Percentiles rank a stretch among this genome's conserved stretches.
Evolutionary conservation across 2,797 vertebrate genomes (phyloP).

Genomic region (Darevskia mixta): DNA sequence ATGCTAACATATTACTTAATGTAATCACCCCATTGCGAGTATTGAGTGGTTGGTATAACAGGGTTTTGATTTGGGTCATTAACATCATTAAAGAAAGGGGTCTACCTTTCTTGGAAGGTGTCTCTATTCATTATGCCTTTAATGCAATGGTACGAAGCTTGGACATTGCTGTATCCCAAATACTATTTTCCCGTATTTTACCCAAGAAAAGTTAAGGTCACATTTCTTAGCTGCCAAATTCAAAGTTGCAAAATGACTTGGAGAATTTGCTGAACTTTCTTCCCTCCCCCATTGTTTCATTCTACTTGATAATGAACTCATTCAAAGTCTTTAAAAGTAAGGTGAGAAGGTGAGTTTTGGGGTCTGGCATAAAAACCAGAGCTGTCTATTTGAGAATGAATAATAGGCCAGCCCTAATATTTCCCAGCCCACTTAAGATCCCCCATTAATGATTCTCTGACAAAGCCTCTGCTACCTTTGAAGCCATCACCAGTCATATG

Average conservation of each 20-base stretch:
- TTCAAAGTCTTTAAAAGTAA: slow-evolving; percentile 6
- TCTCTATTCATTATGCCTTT: neutral
- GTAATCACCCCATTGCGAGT: too few relatives aligned
- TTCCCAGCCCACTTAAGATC: slow-evolving; percentile 8
- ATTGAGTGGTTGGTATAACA: too few relatives aligned
- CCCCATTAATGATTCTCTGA: neutral
- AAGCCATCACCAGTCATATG: neutral
- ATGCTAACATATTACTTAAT: too few relatives aligned
- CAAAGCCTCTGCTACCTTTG: slow-evolving; percentile 8
- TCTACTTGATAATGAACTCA: neutral
- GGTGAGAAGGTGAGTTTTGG: neutral
- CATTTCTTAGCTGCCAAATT: neutral
- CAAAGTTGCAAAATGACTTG: neutral
- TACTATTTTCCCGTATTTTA: neutral
- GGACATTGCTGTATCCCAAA: too few relatives aligned
- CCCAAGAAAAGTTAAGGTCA: neutral
- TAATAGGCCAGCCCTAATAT: neutral
- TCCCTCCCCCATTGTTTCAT: neutral
- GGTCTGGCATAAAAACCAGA: neutral
- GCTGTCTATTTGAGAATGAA: slow-evolving; percentile 16
- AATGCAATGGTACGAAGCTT: neutral
- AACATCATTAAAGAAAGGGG: too few relatives aligned
- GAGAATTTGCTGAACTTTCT: neutral
- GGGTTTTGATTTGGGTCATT: too few relatives aligned
- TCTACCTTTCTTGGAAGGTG: too few relatives aligned